These are phyloP conservation scores for Pelecanoides urinatrix DNA, from an alignment of 2,113 vertebrate species.

Conservation along the genomic window DNA sequence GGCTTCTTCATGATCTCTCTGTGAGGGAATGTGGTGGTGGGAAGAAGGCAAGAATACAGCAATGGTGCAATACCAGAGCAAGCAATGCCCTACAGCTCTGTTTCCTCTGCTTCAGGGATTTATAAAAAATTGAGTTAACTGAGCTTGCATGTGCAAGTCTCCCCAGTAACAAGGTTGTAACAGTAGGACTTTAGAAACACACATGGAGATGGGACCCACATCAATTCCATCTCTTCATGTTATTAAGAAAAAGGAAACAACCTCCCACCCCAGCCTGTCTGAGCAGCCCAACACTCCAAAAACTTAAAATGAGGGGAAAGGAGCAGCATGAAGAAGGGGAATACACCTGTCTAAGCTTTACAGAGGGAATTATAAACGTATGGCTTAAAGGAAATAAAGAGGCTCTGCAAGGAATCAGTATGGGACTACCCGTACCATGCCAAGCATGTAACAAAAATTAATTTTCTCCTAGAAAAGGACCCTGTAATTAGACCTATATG, in stretches of 20 bases:
- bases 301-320: neutral
- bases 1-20: neutral
- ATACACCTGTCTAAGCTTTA: neutral
- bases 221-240: neutral
- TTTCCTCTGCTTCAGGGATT: neutral
- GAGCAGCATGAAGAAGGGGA: neutral
- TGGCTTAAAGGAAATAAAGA: neutral
- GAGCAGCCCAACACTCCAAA: neutral
- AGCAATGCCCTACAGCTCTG: neutral
- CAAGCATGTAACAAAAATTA: neutral
- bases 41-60: neutral
- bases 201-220: neutral
- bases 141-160: neutral
- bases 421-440: neutral
- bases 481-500: neutral
- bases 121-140: neutral
- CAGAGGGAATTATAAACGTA: neutral
- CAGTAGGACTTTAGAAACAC: neutral
- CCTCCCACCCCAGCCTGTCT: neutral
- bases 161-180: neutral
- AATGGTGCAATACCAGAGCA: neutral
- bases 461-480: constrained; percentile 1
- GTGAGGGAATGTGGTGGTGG: neutral
- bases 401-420: neutral
- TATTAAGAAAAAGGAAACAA: neutral